phyloP scores from a whole-genome alignment of 1,140 invertebrate genomes.

The Olivierus martensii region DNA sequence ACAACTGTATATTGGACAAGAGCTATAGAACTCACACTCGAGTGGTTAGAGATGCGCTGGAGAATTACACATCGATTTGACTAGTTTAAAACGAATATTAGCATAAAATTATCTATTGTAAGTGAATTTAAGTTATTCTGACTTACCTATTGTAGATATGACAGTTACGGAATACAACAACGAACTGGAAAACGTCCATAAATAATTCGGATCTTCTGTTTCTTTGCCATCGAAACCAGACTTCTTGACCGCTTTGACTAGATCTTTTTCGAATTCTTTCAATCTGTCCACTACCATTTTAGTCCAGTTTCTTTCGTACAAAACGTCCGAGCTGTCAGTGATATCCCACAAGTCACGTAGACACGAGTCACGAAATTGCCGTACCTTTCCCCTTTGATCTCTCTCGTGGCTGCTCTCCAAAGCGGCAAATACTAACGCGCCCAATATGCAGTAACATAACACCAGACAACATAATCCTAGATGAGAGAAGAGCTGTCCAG shows the following conservation, averaged over 20 bases:
- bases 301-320: slow-evolving; percentile 59
- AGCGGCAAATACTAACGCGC: slow-evolving; percentile 69
- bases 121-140: too few relatives aligned
- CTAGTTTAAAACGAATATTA: too few relatives aligned
- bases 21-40: too few relatives aligned
- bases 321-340: slow-evolving; percentile 52
- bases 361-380: slow-evolving; percentile 18
- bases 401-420: slow-evolving; percentile 37
- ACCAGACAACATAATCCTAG: slow-evolving; percentile 90
- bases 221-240: slow-evolving; percentile 62
- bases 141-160: slow-evolving; percentile 65
- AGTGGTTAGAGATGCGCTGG: too few relatives aligned
- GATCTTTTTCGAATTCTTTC: slow-evolving; percentile 55
- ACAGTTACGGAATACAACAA: slow-evolving; percentile 66
- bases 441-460: slow-evolving; percentile 85
- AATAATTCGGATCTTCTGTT: slow-evolving; percentile 27
- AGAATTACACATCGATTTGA: too few relatives aligned
- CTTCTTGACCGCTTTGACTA: slow-evolving; percentile 53
- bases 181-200: slow-evolving; percentile 68
- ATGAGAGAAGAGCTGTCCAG: slow-evolving; percentile 43
- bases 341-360: slow-evolving; percentile 49
- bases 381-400: slow-evolving; percentile 19
- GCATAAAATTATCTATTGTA: too few relatives aligned
- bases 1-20: too few relatives aligned
- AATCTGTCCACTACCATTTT: slow-evolving; percentile 54